Percentiles rank a stretch among this genome's conserved stretches.
phyloP scores from a whole-genome alignment of 2,113 vertebrate species.

The Elanoides forficatus region DNA sequence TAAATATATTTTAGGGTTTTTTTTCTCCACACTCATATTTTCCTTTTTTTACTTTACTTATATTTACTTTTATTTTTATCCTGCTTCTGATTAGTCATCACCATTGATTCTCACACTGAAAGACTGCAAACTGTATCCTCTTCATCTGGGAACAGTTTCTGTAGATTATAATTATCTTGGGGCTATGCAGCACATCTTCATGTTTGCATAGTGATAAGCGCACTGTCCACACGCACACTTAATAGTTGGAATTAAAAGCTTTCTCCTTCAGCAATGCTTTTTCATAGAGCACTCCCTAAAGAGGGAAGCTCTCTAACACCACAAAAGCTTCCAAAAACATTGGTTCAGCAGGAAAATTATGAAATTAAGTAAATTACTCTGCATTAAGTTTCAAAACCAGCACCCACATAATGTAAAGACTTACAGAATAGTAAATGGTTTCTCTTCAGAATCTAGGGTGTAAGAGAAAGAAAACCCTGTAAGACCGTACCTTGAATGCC shows the following conservation, averaged over 20 bases:
- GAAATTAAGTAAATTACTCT: not conserved
- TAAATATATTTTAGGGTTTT: conserved; percentile 16
- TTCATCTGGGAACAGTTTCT: conserved; percentile 63
- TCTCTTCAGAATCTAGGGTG: not conserved
- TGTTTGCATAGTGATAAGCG: conserved; percentile 53
- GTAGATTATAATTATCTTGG: conserved; percentile 62
- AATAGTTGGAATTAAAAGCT: conserved; percentile 40
- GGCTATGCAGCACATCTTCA: conserved; percentile 50
- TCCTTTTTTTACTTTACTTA: conserved; percentile 49
- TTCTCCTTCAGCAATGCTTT: conserved; percentile 27
- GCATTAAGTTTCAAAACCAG: not conserved
- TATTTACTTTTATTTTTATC: conserved; percentile 70
- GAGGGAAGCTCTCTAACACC: not conserved
- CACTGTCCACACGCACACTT: conserved; percentile 26
- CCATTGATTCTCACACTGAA: conserved; percentile 58
- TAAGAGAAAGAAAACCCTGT: not conserved
- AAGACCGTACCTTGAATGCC: not conserved
- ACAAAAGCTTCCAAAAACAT: conserved; percentile 23
- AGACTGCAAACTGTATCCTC: conserved; percentile 58
- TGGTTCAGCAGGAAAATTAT: not conserved
- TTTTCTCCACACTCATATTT: not conserved
- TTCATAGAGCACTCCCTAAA: conserved; percentile 15
- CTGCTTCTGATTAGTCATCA: conserved; percentile 64
- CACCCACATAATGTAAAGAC: not conserved
- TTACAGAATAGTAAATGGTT: not conserved